Percentiles rank a stretch among this genome's conserved stretches.
phyloP scores from a whole-genome alignment of 2,888 invertebrate species.

The Orthosia gothica region DNA sequence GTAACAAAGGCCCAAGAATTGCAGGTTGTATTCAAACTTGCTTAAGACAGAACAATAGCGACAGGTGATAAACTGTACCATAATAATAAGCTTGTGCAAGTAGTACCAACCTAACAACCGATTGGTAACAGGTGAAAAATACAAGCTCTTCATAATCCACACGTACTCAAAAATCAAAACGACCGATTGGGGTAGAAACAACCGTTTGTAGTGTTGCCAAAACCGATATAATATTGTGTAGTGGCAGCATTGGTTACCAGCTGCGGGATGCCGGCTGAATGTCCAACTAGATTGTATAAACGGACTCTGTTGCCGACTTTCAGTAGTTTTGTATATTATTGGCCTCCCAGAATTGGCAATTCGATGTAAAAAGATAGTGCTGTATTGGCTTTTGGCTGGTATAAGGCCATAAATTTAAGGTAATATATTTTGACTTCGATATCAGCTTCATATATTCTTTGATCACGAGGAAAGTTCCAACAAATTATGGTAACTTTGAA shows the following conservation, averaged over 20 bases:
- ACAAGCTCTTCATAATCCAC: neutral
- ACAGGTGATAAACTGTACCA: neutral
- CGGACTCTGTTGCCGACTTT: slow-evolving; percentile 6
- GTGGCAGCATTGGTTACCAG: slow-evolving; percentile 24
- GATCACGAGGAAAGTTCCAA: neutral
- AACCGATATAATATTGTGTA: slow-evolving; percentile 35
- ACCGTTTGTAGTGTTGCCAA: slow-evolving; percentile 62
- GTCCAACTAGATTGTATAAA: slow-evolving; percentile 27
- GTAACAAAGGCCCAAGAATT: slow-evolving; percentile 1
- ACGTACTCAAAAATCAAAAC: slow-evolving; percentile 28
- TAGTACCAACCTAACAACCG: neutral
- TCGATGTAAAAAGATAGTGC: neutral
- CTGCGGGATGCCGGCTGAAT: slow-evolving; percentile 22
- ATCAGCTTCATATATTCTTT: neutral
- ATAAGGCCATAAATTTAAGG: no score
- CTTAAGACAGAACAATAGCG: neutral
- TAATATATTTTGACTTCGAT: neutral
- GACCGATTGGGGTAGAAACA: slow-evolving; percentile 21
- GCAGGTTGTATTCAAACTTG: neutral
- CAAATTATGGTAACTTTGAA: neutral
- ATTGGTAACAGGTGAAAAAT: slow-evolving; percentile 1
- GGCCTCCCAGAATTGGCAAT: neutral
- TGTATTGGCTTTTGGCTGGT: neutral
- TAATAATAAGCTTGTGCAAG: neutral
- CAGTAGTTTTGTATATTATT: slow-evolving; percentile 3